Evolutionary conservation across 1,140 invertebrate species (phyloP), one percentile per base, ranked within the genome.

Genomic region (Drosophila mayri): DNA sequence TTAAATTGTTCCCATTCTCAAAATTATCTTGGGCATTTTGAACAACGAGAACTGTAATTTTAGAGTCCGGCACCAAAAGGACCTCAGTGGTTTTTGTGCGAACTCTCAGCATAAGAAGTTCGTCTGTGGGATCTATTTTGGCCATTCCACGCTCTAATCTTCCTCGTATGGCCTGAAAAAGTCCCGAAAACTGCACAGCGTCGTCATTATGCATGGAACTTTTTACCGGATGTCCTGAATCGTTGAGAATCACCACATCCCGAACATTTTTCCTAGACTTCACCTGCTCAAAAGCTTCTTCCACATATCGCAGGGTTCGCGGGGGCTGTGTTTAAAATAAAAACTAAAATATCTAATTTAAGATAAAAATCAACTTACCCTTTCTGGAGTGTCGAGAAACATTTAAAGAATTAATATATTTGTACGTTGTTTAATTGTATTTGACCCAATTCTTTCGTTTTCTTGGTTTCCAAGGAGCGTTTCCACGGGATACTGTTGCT

Each of bases 1-100:
- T 20, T 37, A 37, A 35, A 35, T 35, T 11, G 1, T 30, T 50
- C 12, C 12, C 12, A 11, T 32, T 76, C 62, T 57, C 32, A n/a
- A 62, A 71, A 44, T 57, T 35, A 75, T 90, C 85, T 11, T 66
- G 61, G 3, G 91, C 87, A 63, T 90, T 80, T 58, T 92, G 91
- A 9, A 92, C 79, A 4, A 92, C 91, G 20, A 92, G 76, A 8
- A 81, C 38, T 20, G 91, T 92, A 55, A 92, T 91, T 75, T 92
- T 92, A 2, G 76, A 81, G 64, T 92, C 91, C 2, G 90, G 90
- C 9, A 79, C 76, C 32, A 92, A 59, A 3, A 92, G 49, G 2
- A 91, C 76, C 54, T 92, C 91, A 44, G 91, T 77, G 0, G 22
- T 62, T 59, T 70, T 92, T 16, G 91, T 92, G 5, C 91, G 83